Percentiles rank a stretch among this genome's conserved stretches.
phyloP scores from a whole-genome alignment of 2,113 vertebrate species.

The Eclectus roratus region DNA sequence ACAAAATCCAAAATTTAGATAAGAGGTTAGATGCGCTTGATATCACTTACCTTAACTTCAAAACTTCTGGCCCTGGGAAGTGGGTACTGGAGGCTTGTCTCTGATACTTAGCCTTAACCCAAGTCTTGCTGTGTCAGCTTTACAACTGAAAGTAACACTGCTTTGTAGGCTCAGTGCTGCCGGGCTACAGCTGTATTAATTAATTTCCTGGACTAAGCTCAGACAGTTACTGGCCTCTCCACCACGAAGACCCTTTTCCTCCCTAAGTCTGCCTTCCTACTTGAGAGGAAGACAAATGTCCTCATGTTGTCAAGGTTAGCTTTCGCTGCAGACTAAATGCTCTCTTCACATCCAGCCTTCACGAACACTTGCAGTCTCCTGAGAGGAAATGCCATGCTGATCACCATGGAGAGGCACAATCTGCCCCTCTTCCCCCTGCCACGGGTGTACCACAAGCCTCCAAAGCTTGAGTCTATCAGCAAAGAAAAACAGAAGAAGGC shows the following conservation, averaged over 20 bases:
- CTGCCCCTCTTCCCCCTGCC: fast-evolving
- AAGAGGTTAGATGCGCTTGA: background rate
- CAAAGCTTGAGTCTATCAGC: background rate
- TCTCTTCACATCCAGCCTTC: background rate
- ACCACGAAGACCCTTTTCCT: background rate
- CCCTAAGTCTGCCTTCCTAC: background rate
- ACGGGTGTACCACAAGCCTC: background rate
- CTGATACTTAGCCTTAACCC: background rate
- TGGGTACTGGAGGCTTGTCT: background rate
- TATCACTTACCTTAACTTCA: background rate
- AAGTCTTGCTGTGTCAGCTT: background rate
- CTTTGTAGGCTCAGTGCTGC: background rate
- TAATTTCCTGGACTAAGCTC: background rate
- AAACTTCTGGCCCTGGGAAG: background rate
- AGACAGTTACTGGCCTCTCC: background rate
- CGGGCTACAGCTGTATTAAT: background rate
- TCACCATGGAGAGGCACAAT: background rate
- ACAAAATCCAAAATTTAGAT: background rate
- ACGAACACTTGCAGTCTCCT: background rate
- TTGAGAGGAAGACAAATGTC: background rate
- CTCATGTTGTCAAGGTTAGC: background rate
- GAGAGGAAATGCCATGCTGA: background rate
- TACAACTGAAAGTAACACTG: background rate
- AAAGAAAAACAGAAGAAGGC: background rate
- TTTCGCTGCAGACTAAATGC: background rate